Percentiles rank a stretch among this genome's conserved stretches.
phyloP scores from a whole-genome alignment of 2,113 vertebrate genomes.

The Pycnonotus jocosus region DNA sequence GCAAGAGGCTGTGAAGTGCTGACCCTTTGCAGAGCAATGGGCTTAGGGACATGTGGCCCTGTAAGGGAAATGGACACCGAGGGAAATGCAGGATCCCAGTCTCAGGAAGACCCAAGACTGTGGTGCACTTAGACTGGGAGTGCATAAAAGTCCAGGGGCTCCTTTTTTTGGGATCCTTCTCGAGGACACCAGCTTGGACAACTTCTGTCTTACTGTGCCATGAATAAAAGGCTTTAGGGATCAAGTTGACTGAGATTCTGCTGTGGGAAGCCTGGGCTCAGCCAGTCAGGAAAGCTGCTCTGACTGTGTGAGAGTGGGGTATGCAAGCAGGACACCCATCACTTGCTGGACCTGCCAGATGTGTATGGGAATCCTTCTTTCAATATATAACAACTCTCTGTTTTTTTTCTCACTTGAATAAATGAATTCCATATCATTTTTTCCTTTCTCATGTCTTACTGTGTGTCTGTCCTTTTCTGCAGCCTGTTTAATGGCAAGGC shows the following conservation, averaged over 20 bases:
- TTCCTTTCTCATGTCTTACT: not conserved
- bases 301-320: not conserved
- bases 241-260: accelerated
- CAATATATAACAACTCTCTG: not conserved
- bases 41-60: no score
- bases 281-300: not conserved
- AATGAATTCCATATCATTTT: not conserved
- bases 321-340: accelerated
- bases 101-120: not conserved
- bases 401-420: not conserved
- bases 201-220: not conserved
- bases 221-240: not conserved
- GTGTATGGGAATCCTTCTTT: not conserved
- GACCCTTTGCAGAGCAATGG: not conserved
- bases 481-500: not conserved
- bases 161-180: not conserved
- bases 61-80: no score
- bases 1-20: not conserved
- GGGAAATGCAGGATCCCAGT: not conserved
- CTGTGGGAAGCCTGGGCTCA: not conserved
- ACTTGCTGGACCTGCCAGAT: not conserved
- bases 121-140: not conserved
- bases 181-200: no score
- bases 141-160: not conserved
- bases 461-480: not conserved